Evolutionary conservation across 2,888 invertebrate genomes (phyloP), one percentile per base, ranked within the genome.

Genomic region (Dolomedes plantarius): DNA sequence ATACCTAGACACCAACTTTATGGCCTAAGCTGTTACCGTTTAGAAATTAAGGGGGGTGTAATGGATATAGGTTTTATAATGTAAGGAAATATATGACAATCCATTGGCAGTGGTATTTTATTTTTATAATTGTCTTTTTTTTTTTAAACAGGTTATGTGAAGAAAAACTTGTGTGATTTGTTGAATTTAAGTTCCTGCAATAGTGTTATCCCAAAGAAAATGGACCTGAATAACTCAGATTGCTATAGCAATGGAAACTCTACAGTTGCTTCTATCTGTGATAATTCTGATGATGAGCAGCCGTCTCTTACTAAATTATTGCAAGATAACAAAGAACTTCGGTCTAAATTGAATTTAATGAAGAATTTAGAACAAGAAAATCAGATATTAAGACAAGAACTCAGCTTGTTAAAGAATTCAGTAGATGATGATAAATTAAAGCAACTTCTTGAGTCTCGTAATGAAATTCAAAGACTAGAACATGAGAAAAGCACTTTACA

Each of bases 281-380:
- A 86, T 86, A 86, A 78, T 27, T 68, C 74, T 19, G 68, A 68
- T 19, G 73, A 79, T 68, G 85, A 86, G 64, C 78, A 68, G 27
- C 31, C 79, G 11, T 86, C 85, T 19, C 11, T 86, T 16, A 29
- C 65, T 29, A 77, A 73, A 64, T 23, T 87, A n/a, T 36, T 82
- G 29, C 68, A 73, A 68, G 87, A 87, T 56, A 87, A 87, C 28
- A 75, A 73, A 73, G 78, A 81, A 81, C 87, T 87, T 32, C 50
- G 81, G 36, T 81, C 77, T 23, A 81, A 87, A 62, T 39, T 83
- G 13, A 76, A 71, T 65, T 32, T 78, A 64, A 82, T 87, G 74
- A 75, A 74, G 19, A 79, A 75, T 56, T 32, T 87, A 56, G 75
- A 87, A 68, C 75, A 83, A 67, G 87, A 87, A 32, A 87, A 87